phyloP scores from a whole-genome alignment of 2,888 invertebrate genomes.

The Proisotoma minuta region DNA sequence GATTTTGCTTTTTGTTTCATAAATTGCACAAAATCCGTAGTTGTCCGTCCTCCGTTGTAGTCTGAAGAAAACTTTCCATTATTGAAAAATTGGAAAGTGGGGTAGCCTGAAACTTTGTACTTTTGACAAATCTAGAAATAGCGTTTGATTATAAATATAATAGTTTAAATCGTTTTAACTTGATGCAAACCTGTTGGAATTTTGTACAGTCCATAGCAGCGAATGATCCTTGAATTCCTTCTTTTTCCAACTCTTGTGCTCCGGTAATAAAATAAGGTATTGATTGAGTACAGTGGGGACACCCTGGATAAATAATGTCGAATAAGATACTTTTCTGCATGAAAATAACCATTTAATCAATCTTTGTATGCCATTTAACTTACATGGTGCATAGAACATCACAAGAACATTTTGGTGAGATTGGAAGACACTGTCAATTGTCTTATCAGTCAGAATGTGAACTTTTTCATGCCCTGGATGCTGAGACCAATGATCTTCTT shows the following conservation, averaged over 20 bases:
- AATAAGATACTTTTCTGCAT: too few species aligned
- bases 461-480: constrained; percentile 29
- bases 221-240: constrained; percentile 52
- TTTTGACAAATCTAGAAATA: constrained; percentile 25
- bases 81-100: constrained; percentile 71
- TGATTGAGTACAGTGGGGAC: constrained; percentile 1
- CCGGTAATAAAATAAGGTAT: too few species aligned
- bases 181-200: constrained; percentile 31
- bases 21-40: constrained; percentile 58
- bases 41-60: constrained; percentile 58
- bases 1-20: constrained; percentile 49
- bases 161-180: not conserved
- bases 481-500: constrained; percentile 29
- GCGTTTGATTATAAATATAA: not conserved
- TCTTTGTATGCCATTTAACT: constrained; percentile 47
- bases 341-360: not conserved
- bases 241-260: constrained; percentile 46
- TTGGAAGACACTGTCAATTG: constrained; percentile 60
- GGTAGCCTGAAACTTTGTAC: constrained; percentile 69
- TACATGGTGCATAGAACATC: constrained; percentile 75
- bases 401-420: constrained; percentile 61
- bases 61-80: constrained; percentile 60
- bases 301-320: too few species aligned
- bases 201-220: constrained; percentile 59
- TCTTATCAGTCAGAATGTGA: constrained; percentile 56